Percentiles rank a stretch among this genome's conserved stretches.
Evolutionary conservation across 23 tunicate species (phyloP).

Genomic region (Styela plicata): DNA sequence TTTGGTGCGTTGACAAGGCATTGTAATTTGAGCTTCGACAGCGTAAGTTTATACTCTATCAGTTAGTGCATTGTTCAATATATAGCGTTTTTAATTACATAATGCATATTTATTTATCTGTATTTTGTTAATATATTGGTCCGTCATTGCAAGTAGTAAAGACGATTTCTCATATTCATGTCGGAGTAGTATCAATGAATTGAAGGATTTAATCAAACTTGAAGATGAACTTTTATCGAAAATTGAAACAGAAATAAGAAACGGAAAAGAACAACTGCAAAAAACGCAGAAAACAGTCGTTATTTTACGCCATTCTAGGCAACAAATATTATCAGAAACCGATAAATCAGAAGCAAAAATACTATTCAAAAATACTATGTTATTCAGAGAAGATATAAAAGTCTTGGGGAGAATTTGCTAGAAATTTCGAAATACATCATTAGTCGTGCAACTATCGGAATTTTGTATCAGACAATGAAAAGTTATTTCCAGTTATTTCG

Average conservation of each 20-base stretch:
- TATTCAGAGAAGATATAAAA: not conserved
- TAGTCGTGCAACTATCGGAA: not conserved
- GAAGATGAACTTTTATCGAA: not conserved
- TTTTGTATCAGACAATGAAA: not conserved
- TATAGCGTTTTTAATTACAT: no score
- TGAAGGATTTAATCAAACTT: not conserved
- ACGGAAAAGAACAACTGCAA: not conserved
- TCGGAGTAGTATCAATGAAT: not conserved
- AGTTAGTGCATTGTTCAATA: no score
- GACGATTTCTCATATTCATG: conserved; percentile 7
- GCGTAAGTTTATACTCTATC: no score
- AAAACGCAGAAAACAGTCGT: not conserved
- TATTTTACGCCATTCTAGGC: not conserved
- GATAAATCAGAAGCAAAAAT: no score
- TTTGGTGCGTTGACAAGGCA: no score
- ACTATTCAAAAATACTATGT: not conserved
- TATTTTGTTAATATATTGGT: no score
- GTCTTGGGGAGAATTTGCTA: not conserved
- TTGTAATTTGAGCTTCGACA: no score
- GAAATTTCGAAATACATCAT: not conserved
- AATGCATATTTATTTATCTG: no score
- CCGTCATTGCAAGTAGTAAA: no score
- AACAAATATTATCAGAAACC: not conserved
- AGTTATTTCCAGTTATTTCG: not conserved
- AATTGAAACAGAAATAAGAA: not conserved